Conservation (phyloP, 2,888 invertebrate species). For the Colletes collaris region DNA sequence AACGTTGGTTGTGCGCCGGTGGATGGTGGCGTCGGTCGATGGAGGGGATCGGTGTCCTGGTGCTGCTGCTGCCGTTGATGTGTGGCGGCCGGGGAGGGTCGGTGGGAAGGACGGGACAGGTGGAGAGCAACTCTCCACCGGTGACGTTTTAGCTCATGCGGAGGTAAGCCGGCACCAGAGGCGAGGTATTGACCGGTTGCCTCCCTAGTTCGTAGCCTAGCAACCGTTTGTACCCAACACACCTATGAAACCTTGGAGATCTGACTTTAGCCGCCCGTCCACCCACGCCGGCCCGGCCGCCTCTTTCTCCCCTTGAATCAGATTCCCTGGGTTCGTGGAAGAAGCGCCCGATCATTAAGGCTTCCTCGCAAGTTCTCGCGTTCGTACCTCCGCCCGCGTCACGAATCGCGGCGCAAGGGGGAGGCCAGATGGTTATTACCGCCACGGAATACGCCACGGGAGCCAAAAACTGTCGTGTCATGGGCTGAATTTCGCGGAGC, state of each 20-base stretch:
- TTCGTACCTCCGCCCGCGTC: conserved; percentile 56
- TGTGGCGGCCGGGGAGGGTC: conserved; percentile 32
- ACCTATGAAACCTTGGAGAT: conserved; percentile 83
- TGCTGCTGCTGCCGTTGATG: conserved; percentile 56
- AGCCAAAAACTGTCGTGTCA: conserved; percentile 35
- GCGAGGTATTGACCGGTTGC: conserved; percentile 83
- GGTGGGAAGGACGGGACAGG: conserved; percentile 66
- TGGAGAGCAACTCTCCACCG: conserved; percentile 73
- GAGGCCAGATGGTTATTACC: conserved; percentile 26
- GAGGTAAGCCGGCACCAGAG: conserved; percentile 71
- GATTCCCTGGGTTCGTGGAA: conserved; percentile 72
- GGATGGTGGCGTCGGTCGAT: conserved; percentile 41
- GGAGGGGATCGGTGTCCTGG: conserved; percentile 41
- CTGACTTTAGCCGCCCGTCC: conserved; percentile 77
- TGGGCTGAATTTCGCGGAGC: conserved; percentile 3
- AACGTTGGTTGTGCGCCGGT: conserved; percentile 33
- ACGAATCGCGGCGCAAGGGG: conserved; percentile 23
- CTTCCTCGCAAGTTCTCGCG: conserved; percentile 68
- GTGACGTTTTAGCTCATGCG: conserved; percentile 79
- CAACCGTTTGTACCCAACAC: conserved; percentile 82
- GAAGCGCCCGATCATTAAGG: conserved; percentile 74
- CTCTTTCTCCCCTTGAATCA: conserved; percentile 66
- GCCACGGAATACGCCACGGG: conserved; percentile 1
- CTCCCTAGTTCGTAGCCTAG: conserved; percentile 79
- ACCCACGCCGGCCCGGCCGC: conserved; percentile 51